Conservation (phyloP, 2,797 vertebrate species). For the Platyrinchus mystaceus region DNA sequence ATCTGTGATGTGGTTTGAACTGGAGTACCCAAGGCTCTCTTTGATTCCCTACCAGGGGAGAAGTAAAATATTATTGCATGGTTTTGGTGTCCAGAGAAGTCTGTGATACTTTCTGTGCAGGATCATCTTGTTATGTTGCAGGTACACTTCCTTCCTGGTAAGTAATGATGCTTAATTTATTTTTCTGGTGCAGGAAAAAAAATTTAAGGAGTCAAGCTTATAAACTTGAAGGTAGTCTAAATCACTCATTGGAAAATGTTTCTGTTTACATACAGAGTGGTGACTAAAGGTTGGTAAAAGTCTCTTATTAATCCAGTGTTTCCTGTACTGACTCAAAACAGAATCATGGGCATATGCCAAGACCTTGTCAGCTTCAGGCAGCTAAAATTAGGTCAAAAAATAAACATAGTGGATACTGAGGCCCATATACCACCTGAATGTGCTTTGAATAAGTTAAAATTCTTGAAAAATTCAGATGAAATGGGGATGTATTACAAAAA, state of each 20-base stretch:
- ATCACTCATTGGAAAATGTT: not conserved
- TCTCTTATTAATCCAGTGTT: not conserved
- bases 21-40: not conserved
- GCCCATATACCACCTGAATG: not conserved
- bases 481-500: not conserved
- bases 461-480: not conserved
- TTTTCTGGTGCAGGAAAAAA: not conserved
- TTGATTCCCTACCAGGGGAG: constrained; percentile 18
- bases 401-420: not conserved
- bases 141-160: not conserved
- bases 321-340: not conserved
- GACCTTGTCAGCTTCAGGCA: not conserved
- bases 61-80: constrained; percentile 28
- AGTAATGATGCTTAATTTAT: not conserved
- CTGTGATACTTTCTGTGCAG: not conserved
- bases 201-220: not conserved
- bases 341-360: not conserved
- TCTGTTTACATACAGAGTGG: not conserved
- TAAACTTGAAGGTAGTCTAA: not conserved
- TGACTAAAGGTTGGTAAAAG: not conserved
- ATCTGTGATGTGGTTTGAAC: constrained; percentile 54
- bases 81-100: not conserved
- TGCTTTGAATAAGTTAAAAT: not conserved
- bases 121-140: not conserved
- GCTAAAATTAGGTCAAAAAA: not conserved